A percentile compares a stretch with the other conserved stretches of the same genome.
These are phyloP conservation scores for Semotilus atromaculatus DNA, from an alignment of 2,797 vertebrate genomes.

Conservation along the genomic window DNA sequence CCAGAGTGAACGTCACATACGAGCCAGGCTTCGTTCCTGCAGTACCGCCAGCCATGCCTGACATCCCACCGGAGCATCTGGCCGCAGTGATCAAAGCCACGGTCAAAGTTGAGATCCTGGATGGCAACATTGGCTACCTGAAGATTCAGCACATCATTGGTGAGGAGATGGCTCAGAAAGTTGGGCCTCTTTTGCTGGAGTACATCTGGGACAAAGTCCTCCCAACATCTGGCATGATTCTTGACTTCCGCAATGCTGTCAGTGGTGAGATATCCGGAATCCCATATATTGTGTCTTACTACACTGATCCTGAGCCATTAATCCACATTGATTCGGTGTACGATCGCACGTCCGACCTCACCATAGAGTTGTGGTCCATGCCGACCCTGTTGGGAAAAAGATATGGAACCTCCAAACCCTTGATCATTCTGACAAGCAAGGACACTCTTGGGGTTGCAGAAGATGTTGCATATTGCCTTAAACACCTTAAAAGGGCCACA, in stretches of 20 bases:
- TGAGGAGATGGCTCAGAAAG: constrained; percentile 83
- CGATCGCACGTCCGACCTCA: constrained; percentile 86
- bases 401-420: constrained; percentile 84
- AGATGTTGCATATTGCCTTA: constrained; percentile 89
- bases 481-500: constrained; percentile 87
- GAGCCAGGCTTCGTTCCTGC: constrained; percentile 80
- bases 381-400: constrained; percentile 82
- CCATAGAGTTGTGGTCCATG: constrained; percentile 86
- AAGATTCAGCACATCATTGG: constrained; percentile 90
- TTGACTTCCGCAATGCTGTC: constrained; percentile 87
- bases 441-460: constrained; percentile 88
- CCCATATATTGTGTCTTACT: constrained; percentile 91
- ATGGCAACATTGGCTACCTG: constrained; percentile 89
- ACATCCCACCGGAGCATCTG: constrained; percentile 82
- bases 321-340: constrained; percentile 91
- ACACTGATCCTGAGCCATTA: constrained; percentile 78
- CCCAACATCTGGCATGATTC: constrained; percentile 88
- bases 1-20: constrained; percentile 85
- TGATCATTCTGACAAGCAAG: constrained; percentile 87
- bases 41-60: constrained; percentile 62
- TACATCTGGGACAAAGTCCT: constrained; percentile 88
- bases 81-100: constrained; percentile 80
- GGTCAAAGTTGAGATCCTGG: constrained; percentile 85
- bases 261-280: constrained; percentile 88
- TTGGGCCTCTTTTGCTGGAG: constrained; percentile 84